Evolutionary conservation across 2,797 vertebrate species (phyloP).

Genomic region (Epinephelus malabaricus): DNA sequence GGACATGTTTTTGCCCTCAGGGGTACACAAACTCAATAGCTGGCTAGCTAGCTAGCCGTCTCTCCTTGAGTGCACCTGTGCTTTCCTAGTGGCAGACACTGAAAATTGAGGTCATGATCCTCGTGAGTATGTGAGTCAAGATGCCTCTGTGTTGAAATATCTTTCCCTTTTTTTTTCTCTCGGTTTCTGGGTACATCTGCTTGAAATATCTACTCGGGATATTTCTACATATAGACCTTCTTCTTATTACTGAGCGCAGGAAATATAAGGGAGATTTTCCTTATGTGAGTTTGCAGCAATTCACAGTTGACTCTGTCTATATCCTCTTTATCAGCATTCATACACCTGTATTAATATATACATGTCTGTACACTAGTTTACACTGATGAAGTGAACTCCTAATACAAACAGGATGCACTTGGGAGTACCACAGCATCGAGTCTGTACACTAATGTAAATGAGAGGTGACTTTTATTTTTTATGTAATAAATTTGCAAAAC

Average conservation of each 20-base stretch:
- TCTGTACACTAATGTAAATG: too few relatives aligned
- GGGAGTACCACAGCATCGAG: too few relatives aligned
- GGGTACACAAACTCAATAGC: conserved; percentile 77
- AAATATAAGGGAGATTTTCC: neutral
- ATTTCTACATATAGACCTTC: conserved; percentile 6
- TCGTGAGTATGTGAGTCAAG: conserved; percentile 69
- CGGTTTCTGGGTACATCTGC: conserved; percentile 48
- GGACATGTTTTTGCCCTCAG: conserved; percentile 76
- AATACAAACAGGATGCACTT: too few relatives aligned
- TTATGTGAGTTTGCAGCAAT: neutral
- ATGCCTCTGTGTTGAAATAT: conserved; percentile 66
- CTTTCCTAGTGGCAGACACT: conserved; percentile 71
- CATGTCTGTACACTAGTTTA: too few relatives aligned
- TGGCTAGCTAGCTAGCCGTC: conserved; percentile 65
- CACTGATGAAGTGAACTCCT: too few relatives aligned
- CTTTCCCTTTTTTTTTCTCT: conserved; percentile 34
- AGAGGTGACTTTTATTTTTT: too few relatives aligned
- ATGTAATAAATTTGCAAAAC: too few relatives aligned
- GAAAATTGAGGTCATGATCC: conserved; percentile 84
- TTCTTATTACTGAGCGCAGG: neutral
- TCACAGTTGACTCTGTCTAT: neutral
- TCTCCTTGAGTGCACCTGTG: conserved; percentile 74
- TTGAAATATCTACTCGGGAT: conserved; percentile 49
- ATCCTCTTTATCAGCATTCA: neutral
- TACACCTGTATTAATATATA: too few relatives aligned